Conservation (phyloP, 2,888 invertebrate genomes). For the Tiphia femorata region DNA sequence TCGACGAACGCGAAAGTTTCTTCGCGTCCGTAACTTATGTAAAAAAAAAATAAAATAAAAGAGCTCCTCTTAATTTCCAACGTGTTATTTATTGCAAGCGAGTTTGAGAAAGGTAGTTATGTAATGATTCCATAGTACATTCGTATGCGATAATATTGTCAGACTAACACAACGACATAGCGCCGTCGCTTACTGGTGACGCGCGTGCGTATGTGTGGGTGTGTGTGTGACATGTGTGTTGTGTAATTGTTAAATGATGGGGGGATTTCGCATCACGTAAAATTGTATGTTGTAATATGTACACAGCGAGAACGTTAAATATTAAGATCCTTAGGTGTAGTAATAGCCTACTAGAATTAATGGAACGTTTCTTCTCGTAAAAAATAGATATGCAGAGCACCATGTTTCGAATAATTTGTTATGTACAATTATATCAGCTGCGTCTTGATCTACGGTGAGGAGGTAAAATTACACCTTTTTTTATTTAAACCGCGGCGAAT, state of each 20-base stretch:
- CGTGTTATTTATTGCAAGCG: conserved; percentile 67
- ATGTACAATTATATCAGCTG: conserved; percentile 48
- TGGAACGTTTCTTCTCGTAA: conserved; percentile 60
- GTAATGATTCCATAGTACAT: conserved; percentile 64
- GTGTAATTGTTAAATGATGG: conserved; percentile 23
- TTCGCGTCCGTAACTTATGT: background rate
- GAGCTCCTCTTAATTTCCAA: conserved; percentile 50
- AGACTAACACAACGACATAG: conserved; percentile 58
- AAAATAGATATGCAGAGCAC: conserved; percentile 60
- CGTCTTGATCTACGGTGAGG: conserved; percentile 1
- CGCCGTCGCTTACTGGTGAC: conserved; percentile 47
- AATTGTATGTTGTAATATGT: conserved; percentile 49
- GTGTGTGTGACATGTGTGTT: conserved; percentile 32
- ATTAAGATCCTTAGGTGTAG: conserved; percentile 47
- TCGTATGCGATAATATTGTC: conserved; percentile 61
- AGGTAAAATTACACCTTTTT: background rate
- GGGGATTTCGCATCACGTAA: conserved; percentile 49
- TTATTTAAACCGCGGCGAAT: conserved; percentile 8
- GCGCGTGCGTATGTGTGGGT: conserved; percentile 32
- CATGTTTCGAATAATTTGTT: conserved; percentile 50
- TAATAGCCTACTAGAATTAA: conserved; percentile 51
- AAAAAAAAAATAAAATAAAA: conserved; percentile 2
- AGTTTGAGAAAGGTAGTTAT: conserved; percentile 66
- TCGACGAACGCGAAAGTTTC: too few relatives aligned
- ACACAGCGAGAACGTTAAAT: conserved; percentile 56